Evolutionary conservation across 2,113 vertebrate species (phyloP), one percentile per base, ranked within the genome.

Genomic region (Clarias batrachus): DNA sequence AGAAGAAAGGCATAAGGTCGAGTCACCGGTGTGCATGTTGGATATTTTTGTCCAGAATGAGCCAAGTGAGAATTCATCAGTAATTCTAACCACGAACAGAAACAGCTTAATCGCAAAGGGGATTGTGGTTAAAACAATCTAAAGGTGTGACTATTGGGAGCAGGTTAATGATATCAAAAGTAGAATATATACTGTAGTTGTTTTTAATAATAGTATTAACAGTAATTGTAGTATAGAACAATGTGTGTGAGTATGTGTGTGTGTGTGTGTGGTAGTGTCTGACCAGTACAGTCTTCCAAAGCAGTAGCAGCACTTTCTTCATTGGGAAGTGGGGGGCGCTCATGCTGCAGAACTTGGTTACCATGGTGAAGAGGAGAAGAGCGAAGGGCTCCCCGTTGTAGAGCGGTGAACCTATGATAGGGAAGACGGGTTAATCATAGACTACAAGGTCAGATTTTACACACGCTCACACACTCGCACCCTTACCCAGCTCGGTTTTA

Each of bases 331-430:
- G 98, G 0, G 98, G 97, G 9, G 97, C 96, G 0, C 96, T 96
- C 91, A 98, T 98, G 4, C 97, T 98, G 96, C 98, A 99, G 95
- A 99, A 99, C 90, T 98, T 99, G 92, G 97, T 98, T 81, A 99
- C 96, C 97, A 99, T 98, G 0, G 95, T 96, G 93, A 99, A 98
- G 66, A 99, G 97, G 86, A 98, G 94, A 81, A 98, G 95, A 48
- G 97, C 96, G 70, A 99, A 98, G 0, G 97, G 97, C 89, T 99
- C 98, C 23, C 98, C 97, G 0, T 95, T 92, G 91, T 96, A 96
- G 80, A 96, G 90, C 0, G 97, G 96, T 52, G 96, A 96, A 87
- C 96, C 98, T 99, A 68, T 60, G n/a, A 66, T 79, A 21, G 65
- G n/a, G 65, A 80, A 56, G 80, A 37, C n/a, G 59, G 76, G 68